Evolutionary conservation across 1,140 invertebrate species (phyloP).

Genomic region (Coelopa frigida): DNA sequence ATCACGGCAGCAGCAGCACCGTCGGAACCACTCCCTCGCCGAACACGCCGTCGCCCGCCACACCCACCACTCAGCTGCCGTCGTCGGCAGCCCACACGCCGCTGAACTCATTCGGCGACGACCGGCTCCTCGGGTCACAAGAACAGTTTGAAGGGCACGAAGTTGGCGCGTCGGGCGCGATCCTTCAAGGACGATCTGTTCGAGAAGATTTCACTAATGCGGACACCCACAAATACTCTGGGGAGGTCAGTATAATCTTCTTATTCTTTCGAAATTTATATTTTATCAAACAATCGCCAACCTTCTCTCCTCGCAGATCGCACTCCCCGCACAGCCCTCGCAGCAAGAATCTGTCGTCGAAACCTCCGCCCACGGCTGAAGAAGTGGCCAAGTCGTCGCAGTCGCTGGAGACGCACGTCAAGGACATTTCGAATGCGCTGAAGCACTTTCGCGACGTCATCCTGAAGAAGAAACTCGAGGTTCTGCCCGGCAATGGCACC

Average conservation of each 20-base stretch:
- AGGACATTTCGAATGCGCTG: slow-evolving; percentile 66
- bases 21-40: slow-evolving; percentile 16
- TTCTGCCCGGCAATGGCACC: slow-evolving; percentile 85
- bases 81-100: slow-evolving; percentile 15
- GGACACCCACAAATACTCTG: slow-evolving; percentile 45
- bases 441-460: slow-evolving; percentile 87
- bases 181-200: slow-evolving; percentile 88
- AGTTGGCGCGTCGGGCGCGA: slow-evolving; percentile 72
- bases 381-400: slow-evolving; percentile 52
- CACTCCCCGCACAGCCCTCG: slow-evolving; percentile 54
- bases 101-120: slow-evolving; percentile 13
- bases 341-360: slow-evolving; percentile 45
- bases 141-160: slow-evolving; percentile 63
- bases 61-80: slow-evolving; percentile 8
- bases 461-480: slow-evolving; percentile 82
- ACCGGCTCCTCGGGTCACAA: slow-evolving; percentile 47
- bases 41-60: slow-evolving; percentile 14
- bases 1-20: too few relatives aligned
- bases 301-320: slow-evolving; percentile 42
- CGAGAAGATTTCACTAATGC: slow-evolving; percentile 80
- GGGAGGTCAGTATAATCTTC: slow-evolving; percentile 17
- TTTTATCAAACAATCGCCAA: not conserved
- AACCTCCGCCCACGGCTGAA: slow-evolving; percentile 47
- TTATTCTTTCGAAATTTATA: not conserved
- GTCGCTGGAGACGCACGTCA: slow-evolving; percentile 56